phyloP scores from a whole-genome alignment of 2,888 invertebrate species.

The Byasa hedistus region DNA sequence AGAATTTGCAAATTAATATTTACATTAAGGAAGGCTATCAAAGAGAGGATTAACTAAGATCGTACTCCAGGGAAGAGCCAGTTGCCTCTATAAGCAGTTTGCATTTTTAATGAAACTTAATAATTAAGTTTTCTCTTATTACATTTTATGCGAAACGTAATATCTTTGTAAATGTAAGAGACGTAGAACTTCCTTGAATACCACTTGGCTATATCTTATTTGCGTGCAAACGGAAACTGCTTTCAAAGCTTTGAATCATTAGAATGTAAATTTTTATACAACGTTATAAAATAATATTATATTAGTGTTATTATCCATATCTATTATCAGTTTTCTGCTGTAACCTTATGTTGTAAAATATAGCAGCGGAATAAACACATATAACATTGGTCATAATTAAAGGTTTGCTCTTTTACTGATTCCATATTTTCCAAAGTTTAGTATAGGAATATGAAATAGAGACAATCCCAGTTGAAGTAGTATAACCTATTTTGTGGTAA shows the following conservation, averaged over 20 bases:
- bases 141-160: constrained; percentile 13
- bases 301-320: too few relatives aligned
- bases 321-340: too few relatives aligned
- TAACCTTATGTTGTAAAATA: too few relatives aligned
- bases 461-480: too few relatives aligned
- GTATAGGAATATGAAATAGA: too few relatives aligned
- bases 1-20: constrained; percentile 56
- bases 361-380: too few relatives aligned
- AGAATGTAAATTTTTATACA: not conserved
- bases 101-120: constrained; percentile 28
- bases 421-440: too few relatives aligned
- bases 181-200: constrained; percentile 16
- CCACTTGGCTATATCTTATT: constrained; percentile 32
- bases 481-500: too few relatives aligned
- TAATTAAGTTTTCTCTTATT: constrained; percentile 23
- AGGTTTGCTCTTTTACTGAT: too few relatives aligned
- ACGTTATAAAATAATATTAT: not conserved
- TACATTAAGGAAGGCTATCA: constrained; percentile 59
- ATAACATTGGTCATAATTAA: too few relatives aligned
- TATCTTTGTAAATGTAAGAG: constrained; percentile 15
- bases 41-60: constrained; percentile 53
- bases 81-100: constrained; percentile 27
- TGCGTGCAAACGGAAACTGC: constrained; percentile 27
- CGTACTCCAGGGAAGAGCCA: constrained; percentile 40
- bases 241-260: not conserved